phyloP scores from a whole-genome alignment of 2,113 vertebrate genomes.

The Dascyllus trimaculatus region DNA sequence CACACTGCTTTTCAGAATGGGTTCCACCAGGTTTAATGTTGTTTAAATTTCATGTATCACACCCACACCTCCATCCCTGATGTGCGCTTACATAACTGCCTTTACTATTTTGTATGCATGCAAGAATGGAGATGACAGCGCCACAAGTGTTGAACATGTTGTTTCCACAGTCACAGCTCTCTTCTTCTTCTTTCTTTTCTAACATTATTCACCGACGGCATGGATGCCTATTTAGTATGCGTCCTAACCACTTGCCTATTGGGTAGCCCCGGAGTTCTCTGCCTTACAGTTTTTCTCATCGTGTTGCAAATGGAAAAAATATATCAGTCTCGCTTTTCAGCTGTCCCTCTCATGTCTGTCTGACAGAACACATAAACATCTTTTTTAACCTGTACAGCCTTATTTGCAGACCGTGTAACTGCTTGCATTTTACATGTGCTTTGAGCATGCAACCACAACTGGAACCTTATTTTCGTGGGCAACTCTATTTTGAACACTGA shows the following conservation, averaged over 20 bases:
- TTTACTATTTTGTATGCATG: constrained; percentile 22
- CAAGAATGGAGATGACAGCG: constrained; percentile 33
- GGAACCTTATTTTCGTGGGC: no score
- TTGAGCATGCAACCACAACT: no score
- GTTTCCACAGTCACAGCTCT: not conserved
- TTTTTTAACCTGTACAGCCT: not conserved
- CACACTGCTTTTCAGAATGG: constrained; percentile 21
- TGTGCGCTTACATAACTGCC: constrained; percentile 14
- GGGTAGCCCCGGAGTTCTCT: no score
- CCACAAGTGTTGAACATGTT: not conserved
- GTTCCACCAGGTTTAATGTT: constrained; percentile 21
- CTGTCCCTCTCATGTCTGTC: not conserved
- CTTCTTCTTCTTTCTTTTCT: not conserved
- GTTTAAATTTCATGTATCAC: constrained; percentile 64
- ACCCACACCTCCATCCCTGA: constrained; percentile 15
- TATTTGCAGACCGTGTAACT: not conserved
- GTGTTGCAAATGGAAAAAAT: not conserved
- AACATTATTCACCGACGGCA: no score
- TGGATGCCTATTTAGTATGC: no score
- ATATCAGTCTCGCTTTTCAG: constrained; percentile 2
- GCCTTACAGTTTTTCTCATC: not conserved
- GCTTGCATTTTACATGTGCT: no score
- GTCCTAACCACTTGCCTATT: no score
- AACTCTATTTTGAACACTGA: no score
- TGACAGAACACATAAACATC: not conserved